These are phyloP conservation scores for Cathartes aura DNA, from an alignment of 2,113 vertebrate species.

Conservation along the genomic window DNA sequence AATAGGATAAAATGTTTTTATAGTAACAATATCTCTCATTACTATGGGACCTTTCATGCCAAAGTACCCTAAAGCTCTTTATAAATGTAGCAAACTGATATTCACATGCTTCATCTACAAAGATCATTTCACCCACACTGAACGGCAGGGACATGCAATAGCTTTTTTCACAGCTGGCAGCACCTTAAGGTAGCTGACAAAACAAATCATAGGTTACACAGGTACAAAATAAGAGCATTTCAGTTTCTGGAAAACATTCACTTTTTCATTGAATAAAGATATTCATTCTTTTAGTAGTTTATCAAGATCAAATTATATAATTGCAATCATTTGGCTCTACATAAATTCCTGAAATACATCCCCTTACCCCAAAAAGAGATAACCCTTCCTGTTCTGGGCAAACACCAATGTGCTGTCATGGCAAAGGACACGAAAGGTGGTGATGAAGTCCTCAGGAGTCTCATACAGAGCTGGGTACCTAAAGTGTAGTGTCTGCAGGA, in stretches of 20 bases:
- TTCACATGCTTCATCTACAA: constrained; percentile 48
- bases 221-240: background rate
- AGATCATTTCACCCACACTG: constrained; percentile 51
- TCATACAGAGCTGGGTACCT: accelerated
- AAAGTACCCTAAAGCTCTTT: constrained; percentile 60
- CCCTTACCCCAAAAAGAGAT: background rate
- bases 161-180: constrained; percentile 62
- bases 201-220: constrained; percentile 45
- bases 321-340: background rate
- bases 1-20: constrained; percentile 62
- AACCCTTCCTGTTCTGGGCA: background rate
- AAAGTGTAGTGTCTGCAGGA: background rate
- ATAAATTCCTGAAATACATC: background rate
- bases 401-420: background rate
- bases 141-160: constrained; percentile 7
- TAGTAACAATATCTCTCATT: constrained; percentile 62
- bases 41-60: constrained; percentile 41
- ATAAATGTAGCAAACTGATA: constrained; percentile 60
- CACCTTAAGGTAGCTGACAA: constrained; percentile 48
- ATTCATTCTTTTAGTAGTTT: background rate
- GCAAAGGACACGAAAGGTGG: background rate
- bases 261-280: background rate
- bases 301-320: background rate
- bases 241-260: background rate
- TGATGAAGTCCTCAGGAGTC: background rate